phyloP scores from a whole-genome alignment of 1,140 invertebrate genomes.

The Panagrolaimus sp. region DNA sequence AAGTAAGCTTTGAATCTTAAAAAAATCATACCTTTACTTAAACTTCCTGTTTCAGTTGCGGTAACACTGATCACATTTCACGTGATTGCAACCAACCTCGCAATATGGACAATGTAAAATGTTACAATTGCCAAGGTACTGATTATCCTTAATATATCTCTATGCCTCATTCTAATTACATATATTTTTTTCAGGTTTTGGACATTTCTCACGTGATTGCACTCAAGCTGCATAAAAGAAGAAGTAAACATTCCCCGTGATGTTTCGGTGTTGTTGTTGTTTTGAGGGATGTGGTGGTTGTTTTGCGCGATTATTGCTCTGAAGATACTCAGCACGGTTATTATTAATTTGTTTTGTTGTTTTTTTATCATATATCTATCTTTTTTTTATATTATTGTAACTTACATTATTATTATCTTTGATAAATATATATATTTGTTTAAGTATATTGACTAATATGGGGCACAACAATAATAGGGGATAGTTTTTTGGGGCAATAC shows the following conservation, averaged over 20 bases:
- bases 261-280: not conserved
- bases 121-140: not conserved
- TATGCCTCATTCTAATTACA: not conserved
- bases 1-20: too few species aligned
- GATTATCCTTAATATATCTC: not conserved
- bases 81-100: constrained; percentile 14
- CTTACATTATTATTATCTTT: constrained; percentile 1
- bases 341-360: constrained; percentile 11
- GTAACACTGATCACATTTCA: constrained; percentile 3
- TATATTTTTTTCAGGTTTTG: not conserved
- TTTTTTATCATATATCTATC: not conserved
- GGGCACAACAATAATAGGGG: not conserved
- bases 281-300: too few species aligned
- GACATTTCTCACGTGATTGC: constrained; percentile 15
- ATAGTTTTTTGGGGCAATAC: too few species aligned
- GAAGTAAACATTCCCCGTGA: too few species aligned
- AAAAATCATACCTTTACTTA: not conserved
- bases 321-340: constrained; percentile 6
- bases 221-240: constrained; percentile 11
- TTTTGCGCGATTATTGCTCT: not conserved
- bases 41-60: not conserved
- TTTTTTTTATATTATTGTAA: not conserved
- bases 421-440: too few species aligned
- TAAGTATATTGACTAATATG: not conserved
- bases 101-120: constrained; percentile 6